Conservation (phyloP, 2,113 vertebrate species). For the Alaudala cheleensis region DNA sequence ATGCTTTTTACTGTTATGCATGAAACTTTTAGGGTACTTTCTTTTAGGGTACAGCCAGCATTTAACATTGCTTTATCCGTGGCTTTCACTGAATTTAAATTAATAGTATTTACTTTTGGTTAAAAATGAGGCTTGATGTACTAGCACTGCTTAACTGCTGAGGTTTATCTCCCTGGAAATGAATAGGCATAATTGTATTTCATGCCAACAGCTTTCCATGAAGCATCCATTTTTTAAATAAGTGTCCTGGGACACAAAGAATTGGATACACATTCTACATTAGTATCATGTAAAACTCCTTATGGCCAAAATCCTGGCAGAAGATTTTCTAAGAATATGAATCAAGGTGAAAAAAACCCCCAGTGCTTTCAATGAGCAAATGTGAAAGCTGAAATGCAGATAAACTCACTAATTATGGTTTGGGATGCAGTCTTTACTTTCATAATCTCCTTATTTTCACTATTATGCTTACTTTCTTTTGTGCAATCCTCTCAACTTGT, state of each 20-base stretch:
- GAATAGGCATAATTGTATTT: constrained; percentile 34
- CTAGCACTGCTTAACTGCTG: constrained; percentile 15
- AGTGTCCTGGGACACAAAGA: background rate
- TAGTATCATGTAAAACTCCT: constrained; percentile 33
- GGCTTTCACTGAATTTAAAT: constrained; percentile 12
- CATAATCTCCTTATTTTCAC: constrained; percentile 48
- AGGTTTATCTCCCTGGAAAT: constrained; percentile 39
- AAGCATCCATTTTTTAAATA: constrained; percentile 23
- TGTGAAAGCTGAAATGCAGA: background rate
- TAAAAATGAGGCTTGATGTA: constrained; percentile 36
- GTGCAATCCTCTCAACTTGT: background rate
- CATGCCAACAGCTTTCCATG: constrained; percentile 29
- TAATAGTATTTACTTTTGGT: constrained; percentile 7
- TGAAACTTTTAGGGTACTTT: background rate
- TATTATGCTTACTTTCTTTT: background rate
- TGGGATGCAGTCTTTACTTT: constrained; percentile 24
- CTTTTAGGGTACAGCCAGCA: background rate
- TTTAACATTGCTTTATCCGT: constrained; percentile 16
- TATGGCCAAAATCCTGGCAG: background rate
- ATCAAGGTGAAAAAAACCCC: rapidly evolving
- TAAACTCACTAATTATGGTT: constrained; percentile 36
- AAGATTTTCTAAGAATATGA: background rate
- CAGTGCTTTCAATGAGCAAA: background rate
- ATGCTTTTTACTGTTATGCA: background rate
- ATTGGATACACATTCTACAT: background rate